These are phyloP conservation scores for Adelosebastes latens DNA, from an alignment of 2,797 vertebrate genomes.

Conservation along the genomic window DNA sequence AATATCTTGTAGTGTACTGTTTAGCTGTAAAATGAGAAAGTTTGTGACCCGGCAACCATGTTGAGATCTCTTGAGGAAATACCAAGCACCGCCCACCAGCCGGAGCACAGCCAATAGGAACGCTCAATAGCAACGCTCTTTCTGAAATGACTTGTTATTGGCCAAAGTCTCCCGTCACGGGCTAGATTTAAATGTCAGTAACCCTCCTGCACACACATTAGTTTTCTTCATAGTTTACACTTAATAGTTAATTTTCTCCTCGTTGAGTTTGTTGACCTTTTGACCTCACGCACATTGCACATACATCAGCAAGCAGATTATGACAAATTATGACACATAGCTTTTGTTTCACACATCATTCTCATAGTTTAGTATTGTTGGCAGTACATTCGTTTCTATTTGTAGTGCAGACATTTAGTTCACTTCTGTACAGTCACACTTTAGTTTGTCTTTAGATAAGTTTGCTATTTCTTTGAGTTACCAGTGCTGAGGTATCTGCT, in stretches of 20 bases:
- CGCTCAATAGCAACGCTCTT: no score
- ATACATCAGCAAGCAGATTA: neutral
- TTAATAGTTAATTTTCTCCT: neutral
- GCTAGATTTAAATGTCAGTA: no score
- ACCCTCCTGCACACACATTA: no score
- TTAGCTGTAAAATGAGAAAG: no score
- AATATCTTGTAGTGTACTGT: no score
- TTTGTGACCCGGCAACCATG: no score
- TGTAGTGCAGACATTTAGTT: neutral
- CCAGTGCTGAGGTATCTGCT: neutral
- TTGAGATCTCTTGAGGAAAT: no score
- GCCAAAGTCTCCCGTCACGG: no score
- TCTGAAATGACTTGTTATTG: no score
- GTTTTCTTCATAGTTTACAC: no score
- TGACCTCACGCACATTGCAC: neutral
- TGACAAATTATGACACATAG: neutral
- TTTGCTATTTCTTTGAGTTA: neutral
- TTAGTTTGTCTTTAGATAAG: neutral
- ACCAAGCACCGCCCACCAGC: no score
- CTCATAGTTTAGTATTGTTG: neutral
- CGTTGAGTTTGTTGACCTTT: neutral
- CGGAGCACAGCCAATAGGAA: no score
- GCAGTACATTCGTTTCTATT: neutral
- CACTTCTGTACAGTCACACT: neutral
- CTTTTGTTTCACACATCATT: neutral